Evolutionary conservation across 1,140 invertebrate species (phyloP).

Genomic region (Ips nitidus): DNA sequence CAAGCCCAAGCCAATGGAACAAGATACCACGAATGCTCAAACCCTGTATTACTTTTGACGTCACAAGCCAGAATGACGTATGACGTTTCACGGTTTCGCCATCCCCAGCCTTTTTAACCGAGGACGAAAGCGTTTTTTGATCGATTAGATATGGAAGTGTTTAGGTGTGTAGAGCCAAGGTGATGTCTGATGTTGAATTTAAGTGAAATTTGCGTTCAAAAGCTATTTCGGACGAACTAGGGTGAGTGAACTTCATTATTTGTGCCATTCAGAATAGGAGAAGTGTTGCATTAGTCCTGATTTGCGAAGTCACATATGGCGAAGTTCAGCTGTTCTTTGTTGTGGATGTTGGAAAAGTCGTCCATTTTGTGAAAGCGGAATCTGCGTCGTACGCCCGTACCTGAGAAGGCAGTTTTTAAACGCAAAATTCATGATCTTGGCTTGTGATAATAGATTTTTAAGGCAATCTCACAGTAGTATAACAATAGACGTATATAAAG

Average conservation of each 20-base stretch:
- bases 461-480: slow-evolving; percentile 1
- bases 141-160: neutral
- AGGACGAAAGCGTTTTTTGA: neutral
- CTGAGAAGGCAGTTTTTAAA: slow-evolving; percentile 37
- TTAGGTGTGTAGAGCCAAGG: slow-evolving; percentile 16
- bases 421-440: slow-evolving; percentile 42
- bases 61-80: no score
- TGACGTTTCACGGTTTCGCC: no score
- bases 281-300: neutral
- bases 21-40: no score
- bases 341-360: slow-evolving; percentile 40
- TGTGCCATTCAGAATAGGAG: slow-evolving; percentile 28
- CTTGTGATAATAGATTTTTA: slow-evolving; percentile 37
- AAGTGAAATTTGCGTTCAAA: slow-evolving; percentile 42
- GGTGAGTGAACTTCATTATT: slow-evolving; percentile 35
- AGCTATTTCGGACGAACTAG: slow-evolving; percentile 25
- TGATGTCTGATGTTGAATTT: slow-evolving; percentile 19
- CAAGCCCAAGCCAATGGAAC: no score
- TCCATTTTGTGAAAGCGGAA: slow-evolving; percentile 49
- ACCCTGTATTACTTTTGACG: no score
- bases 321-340: slow-evolving; percentile 38
- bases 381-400: slow-evolving; percentile 31
- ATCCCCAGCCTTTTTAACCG: no score
- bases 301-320: slow-evolving; percentile 38
- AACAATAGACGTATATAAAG: slow-evolving; percentile 18